phyloP scores from a whole-genome alignment of 2,888 invertebrate species.

The Stramonita haemastoma region DNA sequence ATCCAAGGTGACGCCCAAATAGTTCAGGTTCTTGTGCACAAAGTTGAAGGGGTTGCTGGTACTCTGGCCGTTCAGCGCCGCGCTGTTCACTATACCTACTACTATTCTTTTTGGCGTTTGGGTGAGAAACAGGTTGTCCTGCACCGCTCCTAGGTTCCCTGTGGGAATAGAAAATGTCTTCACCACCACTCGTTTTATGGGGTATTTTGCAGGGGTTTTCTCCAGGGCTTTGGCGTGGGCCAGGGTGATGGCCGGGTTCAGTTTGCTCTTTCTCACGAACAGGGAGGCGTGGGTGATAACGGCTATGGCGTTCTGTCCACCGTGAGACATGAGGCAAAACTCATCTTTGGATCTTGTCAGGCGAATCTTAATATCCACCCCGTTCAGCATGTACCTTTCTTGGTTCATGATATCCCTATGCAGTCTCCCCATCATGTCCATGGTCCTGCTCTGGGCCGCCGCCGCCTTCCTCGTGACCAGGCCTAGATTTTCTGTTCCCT shows the following conservation, averaged over 20 bases:
- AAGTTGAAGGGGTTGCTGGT: background rate
- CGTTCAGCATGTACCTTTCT: too few relatives aligned
- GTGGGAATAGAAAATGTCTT: background rate
- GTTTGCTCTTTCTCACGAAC: background rate
- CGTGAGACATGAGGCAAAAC: too few relatives aligned
- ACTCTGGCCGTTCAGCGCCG: background rate
- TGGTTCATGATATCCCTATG: too few relatives aligned
- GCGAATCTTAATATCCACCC: too few relatives aligned
- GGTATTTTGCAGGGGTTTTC: background rate
- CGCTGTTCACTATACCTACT: conserved; percentile 2
- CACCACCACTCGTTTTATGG: background rate
- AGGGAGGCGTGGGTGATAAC: too few relatives aligned
- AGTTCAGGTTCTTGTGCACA: background rate
- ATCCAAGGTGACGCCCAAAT: too few relatives aligned
- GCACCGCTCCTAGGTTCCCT: background rate
- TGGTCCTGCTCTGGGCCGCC: conserved; percentile 8
- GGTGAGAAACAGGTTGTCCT: too few relatives aligned
- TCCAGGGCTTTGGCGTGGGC: background rate
- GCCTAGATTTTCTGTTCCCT: background rate
- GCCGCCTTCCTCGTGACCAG: background rate
- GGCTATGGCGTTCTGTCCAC: too few relatives aligned
- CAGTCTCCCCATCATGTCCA: too few relatives aligned
- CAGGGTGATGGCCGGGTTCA: background rate
- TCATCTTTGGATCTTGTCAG: too few relatives aligned
- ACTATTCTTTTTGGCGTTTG: conserved; percentile 24